A percentile compares a stretch with the other conserved stretches of the same genome.
These are phyloP conservation scores for Melanotaenia boesemani DNA, from an alignment of 2,797 vertebrate genomes.

Conservation along the genomic window DNA sequence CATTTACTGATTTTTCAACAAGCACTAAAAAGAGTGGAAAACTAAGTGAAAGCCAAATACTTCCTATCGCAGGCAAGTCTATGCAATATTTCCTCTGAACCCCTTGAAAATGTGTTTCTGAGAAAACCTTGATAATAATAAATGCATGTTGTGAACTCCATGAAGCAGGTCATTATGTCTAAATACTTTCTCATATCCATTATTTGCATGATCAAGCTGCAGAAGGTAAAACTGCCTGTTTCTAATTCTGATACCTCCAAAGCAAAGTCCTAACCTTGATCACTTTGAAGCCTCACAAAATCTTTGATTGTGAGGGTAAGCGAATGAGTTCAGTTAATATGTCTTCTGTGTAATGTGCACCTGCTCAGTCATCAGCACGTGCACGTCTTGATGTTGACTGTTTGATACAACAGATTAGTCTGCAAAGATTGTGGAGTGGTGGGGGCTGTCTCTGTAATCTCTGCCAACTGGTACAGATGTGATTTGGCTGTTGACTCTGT, in stretches of 20 bases:
- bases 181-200: constrained; percentile 63
- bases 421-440: constrained; percentile 38
- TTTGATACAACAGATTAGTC: constrained; percentile 43
- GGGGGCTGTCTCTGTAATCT: constrained; percentile 51
- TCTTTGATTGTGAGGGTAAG: constrained; percentile 13
- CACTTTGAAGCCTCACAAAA: constrained; percentile 10
- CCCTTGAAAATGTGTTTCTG: constrained; percentile 44
- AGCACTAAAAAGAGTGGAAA: constrained; percentile 45
- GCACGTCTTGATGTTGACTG: constrained; percentile 39
- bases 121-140: constrained; percentile 55
- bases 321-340: constrained; percentile 22
- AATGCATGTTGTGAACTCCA: constrained; percentile 58
- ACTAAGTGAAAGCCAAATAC: constrained; percentile 46
- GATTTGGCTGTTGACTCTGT: constrained; percentile 70
- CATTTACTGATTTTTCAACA: constrained; percentile 55
- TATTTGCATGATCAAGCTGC: constrained; percentile 69
- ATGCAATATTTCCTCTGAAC: constrained; percentile 28
- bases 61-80: constrained; percentile 46
- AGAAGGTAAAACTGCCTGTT: constrained; percentile 31
- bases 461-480: constrained; percentile 67
- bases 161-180: constrained; percentile 60
- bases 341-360: constrained; percentile 8
- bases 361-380: constrained; percentile 27
- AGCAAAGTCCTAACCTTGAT: constrained; percentile 34
- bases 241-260: constrained; percentile 20